Conservation (phyloP, 2,888 invertebrate species). For the Scaptomyza parva region DNA sequence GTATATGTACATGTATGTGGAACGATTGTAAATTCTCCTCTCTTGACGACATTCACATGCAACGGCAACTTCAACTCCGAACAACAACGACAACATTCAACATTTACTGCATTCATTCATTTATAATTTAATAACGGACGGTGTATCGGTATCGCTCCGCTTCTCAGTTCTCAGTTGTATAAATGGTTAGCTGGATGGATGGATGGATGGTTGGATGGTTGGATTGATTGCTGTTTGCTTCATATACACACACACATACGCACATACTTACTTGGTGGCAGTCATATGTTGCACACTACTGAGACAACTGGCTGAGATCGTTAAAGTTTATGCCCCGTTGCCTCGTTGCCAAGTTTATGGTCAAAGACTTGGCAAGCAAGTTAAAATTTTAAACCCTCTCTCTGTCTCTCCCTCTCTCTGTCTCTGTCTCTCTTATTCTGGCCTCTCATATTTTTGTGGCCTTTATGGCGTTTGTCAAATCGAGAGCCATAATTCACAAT, state of each 20-base stretch:
- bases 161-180: conserved; percentile 16
- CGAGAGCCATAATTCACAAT: conserved; percentile 81
- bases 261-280: no score
- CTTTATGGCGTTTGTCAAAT: conserved; percentile 76
- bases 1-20: conserved; percentile 32
- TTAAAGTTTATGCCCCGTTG: conserved; percentile 68
- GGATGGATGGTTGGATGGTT: conserved; percentile 17
- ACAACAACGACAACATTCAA: conserved; percentile 36
- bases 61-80: no score
- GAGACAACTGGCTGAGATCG: conserved; percentile 54
- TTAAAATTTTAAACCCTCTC: conserved; percentile 36
- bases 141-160: conserved; percentile 57
- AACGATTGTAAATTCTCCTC: conserved; percentile 23
- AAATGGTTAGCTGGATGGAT: conserved; percentile 16
- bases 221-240: conserved; percentile 20
- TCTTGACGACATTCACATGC: conserved; percentile 37
- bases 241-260: no score
- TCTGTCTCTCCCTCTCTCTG: not conserved
- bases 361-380: conserved; percentile 35
- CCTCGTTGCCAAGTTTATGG: conserved; percentile 70
- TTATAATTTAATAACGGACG: conserved; percentile 82
- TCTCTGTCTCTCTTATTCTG: not conserved
- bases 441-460: conserved; percentile 76
- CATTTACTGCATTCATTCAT: conserved; percentile 78
- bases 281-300: conserved; percentile 21